Evolutionary conservation across 2,797 vertebrate species (phyloP), one percentile per base, ranked within the genome.

Genomic region (Sardinella longiceps): DNA sequence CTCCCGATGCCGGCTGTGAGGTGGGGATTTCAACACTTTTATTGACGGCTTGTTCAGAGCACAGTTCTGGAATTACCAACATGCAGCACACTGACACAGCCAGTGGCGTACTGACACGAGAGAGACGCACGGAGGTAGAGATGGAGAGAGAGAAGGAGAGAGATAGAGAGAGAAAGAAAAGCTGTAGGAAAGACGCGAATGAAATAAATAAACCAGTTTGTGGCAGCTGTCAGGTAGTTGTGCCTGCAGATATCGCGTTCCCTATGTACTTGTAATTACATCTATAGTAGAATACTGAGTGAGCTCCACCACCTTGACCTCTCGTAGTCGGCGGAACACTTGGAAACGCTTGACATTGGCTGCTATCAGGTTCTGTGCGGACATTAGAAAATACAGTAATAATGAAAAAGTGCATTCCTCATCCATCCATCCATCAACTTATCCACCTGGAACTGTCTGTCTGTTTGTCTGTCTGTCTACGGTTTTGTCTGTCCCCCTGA

Each of bases 251-350:
- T 77, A 77, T 77, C 70, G 10, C 18, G 37, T 77, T 77, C 37
- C 70, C 70, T n/a, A 20, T 77, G 70, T 77, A 77, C 70, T 77
- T 77, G 70, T 77, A 77, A 77, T 77, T 77, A 77, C 70, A 77
- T 77, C 70, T 43, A 43, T 20, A 37, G 18, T 77, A 37, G 20
- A 2, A 7, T 37, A 77, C 33, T 9, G 37, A 77, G 70, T 9
- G 37, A 77, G 70, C 70, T 39, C 70, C 1, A 77, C 37, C 37
- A 43, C 70, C 70, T 77, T 77, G 70, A 77, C 70, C 70, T 77
- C 33, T 77, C 33, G 15, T 6, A 39, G 15, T 14, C 23, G 5
- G 37, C 43, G 70, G 18, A 77, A 23, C 33, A 6, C 66, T 74
- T 37, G 33, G 2, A 39, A 39, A 20, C 6, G 70, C 70, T 77